These are phyloP conservation scores for Onychomys torridus DNA, from an alignment of 2,797 vertebrate species.

Conservation along the genomic window DNA sequence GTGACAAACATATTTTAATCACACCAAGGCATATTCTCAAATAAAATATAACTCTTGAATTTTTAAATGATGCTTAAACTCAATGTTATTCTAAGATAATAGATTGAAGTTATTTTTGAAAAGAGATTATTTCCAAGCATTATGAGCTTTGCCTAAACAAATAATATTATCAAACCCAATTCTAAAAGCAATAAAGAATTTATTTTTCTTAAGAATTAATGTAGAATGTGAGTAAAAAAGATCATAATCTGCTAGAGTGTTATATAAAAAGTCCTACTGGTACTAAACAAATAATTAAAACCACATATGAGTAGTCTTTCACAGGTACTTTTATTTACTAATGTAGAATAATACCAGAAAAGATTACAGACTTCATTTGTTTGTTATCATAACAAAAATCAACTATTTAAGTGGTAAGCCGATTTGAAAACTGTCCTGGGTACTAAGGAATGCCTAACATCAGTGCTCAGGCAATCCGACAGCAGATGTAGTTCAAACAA, in stretches of 20 bases:
- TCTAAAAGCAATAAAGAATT: slow-evolving; percentile 4
- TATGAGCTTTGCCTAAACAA: slow-evolving; percentile 29
- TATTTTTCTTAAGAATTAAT: neutral
- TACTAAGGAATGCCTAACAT: neutral
- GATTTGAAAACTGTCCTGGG: neutral
- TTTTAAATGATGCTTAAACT: slow-evolving; percentile 24
- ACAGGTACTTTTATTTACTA: slow-evolving; percentile 14
- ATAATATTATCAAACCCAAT: neutral
- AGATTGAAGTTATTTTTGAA: slow-evolving; percentile 16
- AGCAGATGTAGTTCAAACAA: neutral
- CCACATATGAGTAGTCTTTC: neutral
- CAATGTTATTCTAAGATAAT: neutral
- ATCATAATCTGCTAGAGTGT: neutral
- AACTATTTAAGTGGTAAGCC: neutral
- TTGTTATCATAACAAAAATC: neutral
- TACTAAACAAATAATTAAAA: neutral
- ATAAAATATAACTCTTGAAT: neutral
- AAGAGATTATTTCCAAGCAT: neutral
- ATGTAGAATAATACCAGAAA: neutral
- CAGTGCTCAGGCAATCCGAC: neutral
- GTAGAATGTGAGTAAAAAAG: neutral
- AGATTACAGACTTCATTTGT: neutral
- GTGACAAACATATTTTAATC: slow-evolving; percentile 7
- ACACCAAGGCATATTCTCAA: neutral
- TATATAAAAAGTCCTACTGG: neutral